Percentiles rank a stretch among this genome's conserved stretches.
Conservation (phyloP, 2,113 vertebrate species). For the Emberiza fucata region DNA sequence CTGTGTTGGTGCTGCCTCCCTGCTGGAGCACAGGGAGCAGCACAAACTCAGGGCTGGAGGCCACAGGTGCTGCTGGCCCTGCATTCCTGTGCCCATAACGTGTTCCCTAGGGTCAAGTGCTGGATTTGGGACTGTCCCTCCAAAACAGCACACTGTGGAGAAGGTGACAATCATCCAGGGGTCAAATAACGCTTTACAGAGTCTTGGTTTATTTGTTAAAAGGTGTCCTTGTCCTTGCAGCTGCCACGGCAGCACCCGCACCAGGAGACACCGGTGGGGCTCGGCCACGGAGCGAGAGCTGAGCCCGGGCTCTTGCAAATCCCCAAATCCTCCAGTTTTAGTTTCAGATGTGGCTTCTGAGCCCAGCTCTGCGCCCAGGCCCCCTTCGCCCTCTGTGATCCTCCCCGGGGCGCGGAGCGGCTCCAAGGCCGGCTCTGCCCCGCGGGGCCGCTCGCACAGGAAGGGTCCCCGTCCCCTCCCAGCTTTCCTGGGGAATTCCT, state of each 20-base stretch:
- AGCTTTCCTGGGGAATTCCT: constrained; percentile 34
- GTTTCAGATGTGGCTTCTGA: not conserved
- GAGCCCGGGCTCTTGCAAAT: not conserved
- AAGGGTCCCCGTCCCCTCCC: not conserved
- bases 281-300: rapidly evolving
- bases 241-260: not conserved
- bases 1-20: not conserved
- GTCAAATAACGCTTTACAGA: rapidly evolving
- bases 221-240: not conserved
- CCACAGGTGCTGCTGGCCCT: rapidly evolving
- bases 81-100: rapidly evolving
- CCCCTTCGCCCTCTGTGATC: rapidly evolving
- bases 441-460: not conserved
- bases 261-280: not conserved
- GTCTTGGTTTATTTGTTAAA: not conserved
- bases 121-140: not conserved
- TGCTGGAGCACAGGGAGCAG: rapidly evolving
- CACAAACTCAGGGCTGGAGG: not conserved
- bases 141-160: rapidly evolving
- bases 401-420: not conserved
- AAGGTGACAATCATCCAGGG: not conserved
- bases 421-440: not conserved
- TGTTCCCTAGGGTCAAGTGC: rapidly evolving
- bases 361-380: rapidly evolving
- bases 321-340: not conserved